Percentiles rank a stretch among this genome's conserved stretches.
Evolutionary conservation across 1,140 invertebrate genomes (phyloP).

Genomic region (Agrypnia vestita): DNA sequence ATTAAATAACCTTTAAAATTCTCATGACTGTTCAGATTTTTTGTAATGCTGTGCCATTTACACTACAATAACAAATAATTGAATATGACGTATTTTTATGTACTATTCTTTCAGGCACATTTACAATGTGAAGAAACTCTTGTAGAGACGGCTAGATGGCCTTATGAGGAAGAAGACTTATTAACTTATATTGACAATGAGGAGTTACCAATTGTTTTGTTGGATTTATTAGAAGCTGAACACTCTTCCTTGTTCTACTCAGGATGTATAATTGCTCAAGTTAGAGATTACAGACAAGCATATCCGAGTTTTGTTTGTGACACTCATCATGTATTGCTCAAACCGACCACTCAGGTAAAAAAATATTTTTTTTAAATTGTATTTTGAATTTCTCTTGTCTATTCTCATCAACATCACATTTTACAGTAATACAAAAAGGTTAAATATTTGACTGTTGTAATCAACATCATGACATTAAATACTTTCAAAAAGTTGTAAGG

Average conservation of each 20-base stretch:
- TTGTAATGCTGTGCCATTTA: background rate
- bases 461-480: too few relatives aligned
- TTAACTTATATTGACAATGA: slow-evolving; percentile 88
- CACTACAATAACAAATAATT: background rate
- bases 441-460: too few relatives aligned
- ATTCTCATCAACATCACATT: too few relatives aligned
- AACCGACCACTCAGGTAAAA: slow-evolving; percentile 88
- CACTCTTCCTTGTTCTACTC: slow-evolving; percentile 90
- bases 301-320: slow-evolving; percentile 82
- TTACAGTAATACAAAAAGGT: too few relatives aligned
- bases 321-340: slow-evolving; percentile 89
- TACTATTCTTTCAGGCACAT: slow-evolving; percentile 46
- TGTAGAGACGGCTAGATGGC: slow-evolving; percentile 83
- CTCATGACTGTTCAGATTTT: background rate
- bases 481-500: too few relatives aligned
- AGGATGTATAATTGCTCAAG: slow-evolving; percentile 93
- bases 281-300: slow-evolving; percentile 89
- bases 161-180: slow-evolving; percentile 84
- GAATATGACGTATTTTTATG: background rate
- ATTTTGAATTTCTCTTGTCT: too few relatives aligned
- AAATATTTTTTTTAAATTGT: slow-evolving; percentile 42
- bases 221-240: slow-evolving; percentile 87
- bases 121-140: slow-evolving; percentile 73
- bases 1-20: too few relatives aligned
- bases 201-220: slow-evolving; percentile 88